phyloP scores from a whole-genome alignment of 2,797 vertebrate species.

The Acipenser ruthenus region DNA sequence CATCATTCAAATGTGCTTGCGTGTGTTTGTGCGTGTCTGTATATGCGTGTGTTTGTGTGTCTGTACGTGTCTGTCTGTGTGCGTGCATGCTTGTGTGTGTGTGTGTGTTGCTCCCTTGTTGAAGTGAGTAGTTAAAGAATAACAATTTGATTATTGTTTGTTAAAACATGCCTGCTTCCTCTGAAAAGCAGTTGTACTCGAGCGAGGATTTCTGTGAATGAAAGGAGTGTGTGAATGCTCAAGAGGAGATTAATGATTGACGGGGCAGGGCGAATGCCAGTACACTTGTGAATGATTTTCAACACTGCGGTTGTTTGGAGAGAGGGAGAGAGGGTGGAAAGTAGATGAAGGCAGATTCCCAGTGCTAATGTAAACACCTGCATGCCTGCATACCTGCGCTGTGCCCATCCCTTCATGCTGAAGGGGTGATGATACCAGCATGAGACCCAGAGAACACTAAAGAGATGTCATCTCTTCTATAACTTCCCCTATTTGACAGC shows the following conservation, averaged over 20 bases:
- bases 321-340: too few relatives aligned
- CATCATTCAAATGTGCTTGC: too few relatives aligned
- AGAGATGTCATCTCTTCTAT: background rate
- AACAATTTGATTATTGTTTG: too few relatives aligned
- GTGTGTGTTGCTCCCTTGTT: too few relatives aligned
- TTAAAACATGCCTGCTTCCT: too few relatives aligned
- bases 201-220: constrained; percentile 5
- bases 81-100: too few relatives aligned
- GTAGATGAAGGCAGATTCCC: constrained; percentile 9
- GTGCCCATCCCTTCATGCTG: background rate
- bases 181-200: too few relatives aligned
- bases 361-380: constrained; percentile 18
- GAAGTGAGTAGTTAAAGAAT: too few relatives aligned
- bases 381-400: constrained; percentile 5
- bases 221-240: constrained; percentile 12
- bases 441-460: background rate
- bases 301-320: background rate
- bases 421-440: background rate
- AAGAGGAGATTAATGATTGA: background rate
- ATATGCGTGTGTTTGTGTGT: too few relatives aligned
- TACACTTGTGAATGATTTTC: constrained; percentile 18
- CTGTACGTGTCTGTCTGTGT: too few relatives aligned
- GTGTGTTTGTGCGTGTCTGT: too few relatives aligned
- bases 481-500: too few relatives aligned
- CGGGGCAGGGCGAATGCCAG: background rate